Percentiles rank a stretch among this genome's conserved stretches.
phyloP scores from a whole-genome alignment of 2,888 invertebrate genomes.

The Sphaeridia pumilis region DNA sequence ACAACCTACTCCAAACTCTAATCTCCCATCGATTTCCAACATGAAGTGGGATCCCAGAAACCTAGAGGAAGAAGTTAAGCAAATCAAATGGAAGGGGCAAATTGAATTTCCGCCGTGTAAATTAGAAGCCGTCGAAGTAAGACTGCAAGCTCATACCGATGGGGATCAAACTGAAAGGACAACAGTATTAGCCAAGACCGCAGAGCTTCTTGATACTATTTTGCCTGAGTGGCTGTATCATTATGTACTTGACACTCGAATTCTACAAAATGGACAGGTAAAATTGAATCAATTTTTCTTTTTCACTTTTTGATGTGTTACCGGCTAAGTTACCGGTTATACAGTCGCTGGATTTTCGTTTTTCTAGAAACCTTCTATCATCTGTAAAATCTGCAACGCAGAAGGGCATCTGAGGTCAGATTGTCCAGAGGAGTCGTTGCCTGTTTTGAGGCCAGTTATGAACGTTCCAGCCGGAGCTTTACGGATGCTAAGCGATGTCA shows the following conservation, averaged over 20 bases:
- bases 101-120: constrained; percentile 8
- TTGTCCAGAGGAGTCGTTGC: constrained; percentile 45
- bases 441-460: constrained; percentile 40
- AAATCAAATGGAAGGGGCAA: neutral
- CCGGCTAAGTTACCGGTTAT: neutral
- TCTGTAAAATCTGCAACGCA: constrained; percentile 44
- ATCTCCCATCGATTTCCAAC: constrained; percentile 5
- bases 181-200: constrained; percentile 18
- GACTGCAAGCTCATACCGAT: neutral
- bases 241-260: constrained; percentile 38
- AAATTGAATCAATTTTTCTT: constrained; percentile 1
- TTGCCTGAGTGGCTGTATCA: constrained; percentile 34
- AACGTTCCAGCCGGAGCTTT: constrained; percentile 38
- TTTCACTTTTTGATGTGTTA: constrained; percentile 4
- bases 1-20: neutral
- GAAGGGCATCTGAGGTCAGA: constrained; percentile 43
- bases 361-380: constrained; percentile 37
- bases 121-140: neutral
- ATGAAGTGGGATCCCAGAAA: constrained; percentile 9
- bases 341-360: neutral
- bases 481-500: constrained; percentile 37
- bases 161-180: constrained; percentile 11
- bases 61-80: constrained; percentile 13
- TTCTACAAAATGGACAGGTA: constrained; percentile 37
- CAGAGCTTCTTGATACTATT: constrained; percentile 20